Evolutionary conservation across 2,888 invertebrate genomes (phyloP), one percentile per base, ranked within the genome.

Genomic region (Tethea ocularis): DNA sequence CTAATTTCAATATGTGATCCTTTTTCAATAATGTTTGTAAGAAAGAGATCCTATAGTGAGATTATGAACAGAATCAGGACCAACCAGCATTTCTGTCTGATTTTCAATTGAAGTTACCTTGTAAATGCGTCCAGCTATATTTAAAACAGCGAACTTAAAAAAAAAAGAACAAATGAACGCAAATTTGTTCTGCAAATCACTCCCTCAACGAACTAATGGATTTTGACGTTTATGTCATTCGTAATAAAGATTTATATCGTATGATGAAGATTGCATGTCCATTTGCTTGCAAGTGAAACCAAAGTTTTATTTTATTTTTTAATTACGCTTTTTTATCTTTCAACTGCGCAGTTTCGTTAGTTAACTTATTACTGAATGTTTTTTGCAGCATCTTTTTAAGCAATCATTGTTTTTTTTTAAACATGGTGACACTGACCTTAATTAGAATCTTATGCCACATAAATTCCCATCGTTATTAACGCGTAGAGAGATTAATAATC

Each of bases 81-180:
- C 24, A 24, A 4, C 5, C 24, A 24, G 8, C 13, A 33, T 13
- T 13, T 13, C 2, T 8, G 2, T 13, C 33, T 33, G 13, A 33
- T 33, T 33, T 51, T 23, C 23, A 51, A 51, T 6, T 2, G 13
- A 23, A 20, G n/a, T 22, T 20, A 55, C 72, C 68, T 74, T 77
- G 71, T 73, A 64, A 74, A 56, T 52, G 60, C 57, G 23, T 13
- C 61, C 68, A 20, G 64, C 68, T 69, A 73, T 69, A 75, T 71
- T 65, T 54, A 22, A 72, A 77, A 65, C 60, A 58, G 60, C 22
- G 57, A 51, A 58, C 64, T 68, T 62, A 56, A 69, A 72, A 78
- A 78, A 77, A 77, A 68, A 74, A 79, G 78, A 77, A 76, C 67
- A 77, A 78, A 75, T 75, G 70, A 72, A 74, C 68, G 74, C 77